Conservation (phyloP, 2,888 invertebrate species). For the Epistrophella euchroma region DNA sequence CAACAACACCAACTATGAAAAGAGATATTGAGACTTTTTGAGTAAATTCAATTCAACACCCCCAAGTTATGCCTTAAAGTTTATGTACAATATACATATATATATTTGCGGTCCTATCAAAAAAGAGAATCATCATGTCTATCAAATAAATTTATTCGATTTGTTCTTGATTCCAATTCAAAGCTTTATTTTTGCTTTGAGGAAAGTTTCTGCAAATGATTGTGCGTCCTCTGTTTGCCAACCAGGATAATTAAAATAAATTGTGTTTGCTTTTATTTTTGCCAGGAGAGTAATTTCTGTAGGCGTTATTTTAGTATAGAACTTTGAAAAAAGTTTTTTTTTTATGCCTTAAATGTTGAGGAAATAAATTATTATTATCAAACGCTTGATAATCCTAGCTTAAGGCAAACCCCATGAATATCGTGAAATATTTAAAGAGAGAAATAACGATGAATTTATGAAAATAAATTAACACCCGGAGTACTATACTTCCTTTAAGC, state of each 20-base stretch:
- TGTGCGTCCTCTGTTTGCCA: conserved; percentile 2
- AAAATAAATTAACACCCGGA: conserved; percentile 13
- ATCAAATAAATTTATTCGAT: conserved; percentile 22
- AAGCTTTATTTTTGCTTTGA: conserved; percentile 7
- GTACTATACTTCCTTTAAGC: not conserved
- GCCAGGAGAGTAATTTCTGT: not conserved
- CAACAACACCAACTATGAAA: not conserved
- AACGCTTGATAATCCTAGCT: not conserved
- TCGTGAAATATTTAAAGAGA: not conserved
- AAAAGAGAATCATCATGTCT: not conserved
- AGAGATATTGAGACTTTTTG: not conserved
- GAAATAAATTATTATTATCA: not conserved
- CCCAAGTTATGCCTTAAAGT: conserved; percentile 6
- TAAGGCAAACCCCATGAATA: conserved; percentile 12
- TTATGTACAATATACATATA: not conserved
- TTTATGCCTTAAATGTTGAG: not conserved
- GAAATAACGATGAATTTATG: conserved; percentile 12
- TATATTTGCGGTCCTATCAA: not conserved
- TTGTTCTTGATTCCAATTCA: conserved; percentile 19
- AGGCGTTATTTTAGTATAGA: conserved; percentile 11
- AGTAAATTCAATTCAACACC: conserved; percentile 29
- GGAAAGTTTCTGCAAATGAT: conserved; percentile 4
- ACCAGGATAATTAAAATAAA: conserved; percentile 28
- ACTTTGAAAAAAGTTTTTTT: conserved; percentile 2
- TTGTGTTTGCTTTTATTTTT: conserved; percentile 21